phyloP scores from a whole-genome alignment of 2,113 vertebrate genomes.

The Chinchilla lanigera region DNA sequence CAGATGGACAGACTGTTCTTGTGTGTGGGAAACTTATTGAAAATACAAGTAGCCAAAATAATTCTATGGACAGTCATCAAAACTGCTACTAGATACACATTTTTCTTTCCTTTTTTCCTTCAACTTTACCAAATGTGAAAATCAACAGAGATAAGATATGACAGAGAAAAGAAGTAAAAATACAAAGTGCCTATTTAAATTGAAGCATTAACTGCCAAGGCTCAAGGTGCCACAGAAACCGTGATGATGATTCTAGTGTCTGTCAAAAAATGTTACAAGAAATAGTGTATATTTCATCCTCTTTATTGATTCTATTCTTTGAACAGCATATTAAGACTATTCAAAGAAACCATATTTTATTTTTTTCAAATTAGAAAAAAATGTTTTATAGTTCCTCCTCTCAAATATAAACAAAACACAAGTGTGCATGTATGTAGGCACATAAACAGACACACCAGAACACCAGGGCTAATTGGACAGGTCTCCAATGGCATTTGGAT shows the following conservation, averaged over 20 bases:
- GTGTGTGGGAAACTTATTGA: background rate
- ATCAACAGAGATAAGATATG: background rate
- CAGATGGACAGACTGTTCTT: background rate
- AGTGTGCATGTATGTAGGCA: fast-evolving
- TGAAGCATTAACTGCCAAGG: background rate
- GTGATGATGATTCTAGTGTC: fast-evolving
- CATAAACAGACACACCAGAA: background rate
- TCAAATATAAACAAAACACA: constrained; percentile 13
- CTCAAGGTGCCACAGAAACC: background rate
- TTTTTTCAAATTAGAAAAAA: background rate
- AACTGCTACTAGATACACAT: background rate
- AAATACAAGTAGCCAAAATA: constrained; percentile 10
- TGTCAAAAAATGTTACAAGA: background rate
- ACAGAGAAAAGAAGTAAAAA: background rate
- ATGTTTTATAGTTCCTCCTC: background rate
- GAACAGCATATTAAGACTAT: background rate
- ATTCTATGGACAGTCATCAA: background rate
- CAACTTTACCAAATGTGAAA: background rate
- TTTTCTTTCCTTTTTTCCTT: constrained; percentile 27
- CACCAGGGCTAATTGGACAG: background rate
- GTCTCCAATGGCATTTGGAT: fast-evolving
- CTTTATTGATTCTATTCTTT: background rate
- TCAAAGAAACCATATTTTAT: background rate
- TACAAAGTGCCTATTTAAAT: background rate
- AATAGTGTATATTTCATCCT: background rate